Conservation (phyloP, 1,140 invertebrate species). For the Lerema accius region DNA sequence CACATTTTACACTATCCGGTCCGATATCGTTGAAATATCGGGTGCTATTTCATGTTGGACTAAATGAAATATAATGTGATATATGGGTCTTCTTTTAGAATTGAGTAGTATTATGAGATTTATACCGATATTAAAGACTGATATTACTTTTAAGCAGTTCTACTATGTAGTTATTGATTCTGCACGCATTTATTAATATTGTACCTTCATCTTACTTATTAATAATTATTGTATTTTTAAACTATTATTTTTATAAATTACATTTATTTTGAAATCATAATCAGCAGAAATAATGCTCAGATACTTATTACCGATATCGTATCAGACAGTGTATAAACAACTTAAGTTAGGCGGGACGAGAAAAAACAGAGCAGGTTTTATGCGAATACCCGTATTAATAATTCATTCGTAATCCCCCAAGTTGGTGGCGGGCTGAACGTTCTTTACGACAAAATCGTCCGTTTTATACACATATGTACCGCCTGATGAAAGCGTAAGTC, state of each 20-base stretch:
- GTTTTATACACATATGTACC: constrained; percentile 39
- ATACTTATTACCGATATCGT: too few relatives aligned
- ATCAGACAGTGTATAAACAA: too few relatives aligned
- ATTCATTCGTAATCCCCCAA: constrained; percentile 74
- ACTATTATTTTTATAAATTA: too few relatives aligned
- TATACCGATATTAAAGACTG: too few relatives aligned
- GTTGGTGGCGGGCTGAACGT: constrained; percentile 57
- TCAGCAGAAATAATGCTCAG: too few relatives aligned
- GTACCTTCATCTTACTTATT: too few relatives aligned
- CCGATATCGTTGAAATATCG: background rate
- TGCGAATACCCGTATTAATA: constrained; percentile 73
- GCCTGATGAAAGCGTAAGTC: constrained; percentile 16
- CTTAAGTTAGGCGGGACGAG: constrained; percentile 12
- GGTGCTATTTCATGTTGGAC: background rate
- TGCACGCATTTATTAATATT: too few relatives aligned
- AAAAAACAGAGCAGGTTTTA: constrained; percentile 52
- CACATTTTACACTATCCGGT: background rate
- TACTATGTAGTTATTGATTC: too few relatives aligned
- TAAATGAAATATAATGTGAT: background rate
- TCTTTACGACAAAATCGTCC: constrained; percentile 64
- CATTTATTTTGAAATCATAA: too few relatives aligned
- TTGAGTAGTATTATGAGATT: too few relatives aligned
- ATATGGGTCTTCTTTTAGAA: background rate
- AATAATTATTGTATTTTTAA: too few relatives aligned
- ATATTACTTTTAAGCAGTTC: too few relatives aligned